Base-by-base conservation (phyloP, 2,797 vertebrate species). In the Acanthopagrus latus region DNA sequence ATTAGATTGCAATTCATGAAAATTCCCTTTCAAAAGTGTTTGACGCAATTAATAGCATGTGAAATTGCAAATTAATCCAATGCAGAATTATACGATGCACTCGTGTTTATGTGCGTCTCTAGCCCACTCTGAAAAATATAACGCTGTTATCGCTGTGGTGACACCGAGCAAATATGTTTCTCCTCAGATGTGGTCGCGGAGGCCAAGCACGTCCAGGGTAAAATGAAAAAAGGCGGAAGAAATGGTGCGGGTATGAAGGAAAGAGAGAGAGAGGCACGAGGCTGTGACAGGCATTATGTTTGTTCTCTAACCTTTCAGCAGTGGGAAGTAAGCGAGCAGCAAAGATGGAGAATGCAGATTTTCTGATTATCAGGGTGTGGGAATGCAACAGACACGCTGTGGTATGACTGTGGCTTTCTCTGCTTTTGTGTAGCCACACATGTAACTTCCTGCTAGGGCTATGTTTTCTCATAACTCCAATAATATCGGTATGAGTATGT, bases 21-120 rank as follows among this genome's bases (percentile, higher is more conserved):
- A 94, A 93, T 90, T 91, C 84, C 55, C 81, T 90, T 91, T 93
- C 84, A 83, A 88, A 90, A 91, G 88, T 92, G 92, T 93, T 46
- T 91, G 92, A 94, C 65, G 78, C 91, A 93, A 94, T 94, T 92
- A 95, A 95, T 93, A 93, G 89, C 86, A 94, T 93, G 92, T 91
- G 90, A 95, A 94, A 95, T 94, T 91, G 88, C 85, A 84, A 94
- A 95, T 92, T 86, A 94, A 95, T 92, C 89, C 89, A 85, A 89
- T 84, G 72, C 78, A 73, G 79, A 91, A 89, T 86, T 76, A 69
- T 76, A 87, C 71, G 17, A 84, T 58, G 70, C 80, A 67, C 86
- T 89, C 21, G 60, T 86, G 85, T 89, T 91, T 83, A 78, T 86
- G 85, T 64, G 85, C 13, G 62, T 71, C 76, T 71, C 71, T 78